These are phyloP conservation scores for Sorex araneus DNA, from an alignment of 2,113 vertebrate genomes.

Conservation along the genomic window DNA sequence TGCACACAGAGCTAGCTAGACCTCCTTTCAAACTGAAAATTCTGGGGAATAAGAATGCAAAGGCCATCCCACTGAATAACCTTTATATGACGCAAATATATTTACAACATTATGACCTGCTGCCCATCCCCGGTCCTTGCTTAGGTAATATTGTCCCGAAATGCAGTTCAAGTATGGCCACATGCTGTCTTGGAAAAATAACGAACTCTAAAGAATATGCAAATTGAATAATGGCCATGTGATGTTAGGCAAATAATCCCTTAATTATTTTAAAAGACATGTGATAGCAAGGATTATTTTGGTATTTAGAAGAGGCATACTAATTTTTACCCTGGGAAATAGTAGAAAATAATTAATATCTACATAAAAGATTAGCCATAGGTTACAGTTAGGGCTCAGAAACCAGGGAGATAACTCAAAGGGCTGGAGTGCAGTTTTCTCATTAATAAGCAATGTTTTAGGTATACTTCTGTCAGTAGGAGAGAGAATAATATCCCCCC, in stretches of 20 bases:
- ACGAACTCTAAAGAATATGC: slow-evolving; percentile 34
- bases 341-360: slow-evolving; percentile 41
- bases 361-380: not conserved
- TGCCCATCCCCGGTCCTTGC: not conserved
- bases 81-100: not conserved
- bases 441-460: not conserved
- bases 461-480: not conserved
- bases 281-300: slow-evolving; percentile 25
- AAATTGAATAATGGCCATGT: slow-evolving; percentile 49
- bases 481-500: not conserved
- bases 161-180: slow-evolving; percentile 31
- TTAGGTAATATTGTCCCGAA: slow-evolving; percentile 20
- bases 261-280: slow-evolving; percentile 55
- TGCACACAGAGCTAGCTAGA: not conserved
- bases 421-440: not conserved
- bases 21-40: slow-evolving; percentile 19
- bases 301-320: not conserved
- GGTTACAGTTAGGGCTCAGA: too few species aligned
- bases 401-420: too few species aligned
- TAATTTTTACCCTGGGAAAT: slow-evolving; percentile 50
- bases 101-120: not conserved
- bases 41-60: not conserved
- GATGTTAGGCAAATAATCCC: not conserved
- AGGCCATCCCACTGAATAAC: not conserved
- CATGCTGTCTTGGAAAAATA: slow-evolving; percentile 58